Evolutionary conservation across 2,797 vertebrate species (phyloP), one percentile per base, ranked within the genome.

Genomic region (Propithecus deckenii): DNA sequence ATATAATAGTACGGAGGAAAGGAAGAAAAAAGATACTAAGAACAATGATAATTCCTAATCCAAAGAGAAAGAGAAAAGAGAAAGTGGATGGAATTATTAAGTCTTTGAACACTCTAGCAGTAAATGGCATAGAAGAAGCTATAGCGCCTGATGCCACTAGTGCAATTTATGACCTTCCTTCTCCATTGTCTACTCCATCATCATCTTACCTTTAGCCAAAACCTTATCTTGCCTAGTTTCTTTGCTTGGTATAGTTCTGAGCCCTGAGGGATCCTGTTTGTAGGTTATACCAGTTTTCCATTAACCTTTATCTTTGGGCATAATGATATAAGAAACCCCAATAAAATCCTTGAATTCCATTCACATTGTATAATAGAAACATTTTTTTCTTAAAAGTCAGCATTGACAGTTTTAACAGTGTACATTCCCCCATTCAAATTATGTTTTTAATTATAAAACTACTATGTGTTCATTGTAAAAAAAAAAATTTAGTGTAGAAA

Each of bases 391-490:
- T 96, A 50, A 65, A 43, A 72, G 57, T n/a, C 17, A 72, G 8
- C 22, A 89, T 83, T 35, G 86, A 76, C 83, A 72, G 86, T 89
- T 76, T 65, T 63, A 94, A 79, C 35, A 38, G 78, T 86, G 48
- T n/a, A 7, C 30, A 48, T n/a, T 28, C 11, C 30, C 14, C 4
- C 9, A 85, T 71, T 76, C 32, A 57, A 87, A 85, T 17, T 41
- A n/a, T 35, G 23, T 52, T 83, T 96, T 90, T 86, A 75, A 63
- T 92, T 61, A 69, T 28, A 22, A 91, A 95, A 61, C 18, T 69
- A 50, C 38, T 65, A 88, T 10, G 52, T 35, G 4, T 57, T 90
- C 23, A 84, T 74, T 69, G n/a, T 38, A 61, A 93, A 89, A 76
- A 28, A 28, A 89, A 86, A 89, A 75, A 76, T 17, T 46, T 12